Conservation (phyloP, 2,113 vertebrate genomes). For the Microcebus tavaratra region DNA sequence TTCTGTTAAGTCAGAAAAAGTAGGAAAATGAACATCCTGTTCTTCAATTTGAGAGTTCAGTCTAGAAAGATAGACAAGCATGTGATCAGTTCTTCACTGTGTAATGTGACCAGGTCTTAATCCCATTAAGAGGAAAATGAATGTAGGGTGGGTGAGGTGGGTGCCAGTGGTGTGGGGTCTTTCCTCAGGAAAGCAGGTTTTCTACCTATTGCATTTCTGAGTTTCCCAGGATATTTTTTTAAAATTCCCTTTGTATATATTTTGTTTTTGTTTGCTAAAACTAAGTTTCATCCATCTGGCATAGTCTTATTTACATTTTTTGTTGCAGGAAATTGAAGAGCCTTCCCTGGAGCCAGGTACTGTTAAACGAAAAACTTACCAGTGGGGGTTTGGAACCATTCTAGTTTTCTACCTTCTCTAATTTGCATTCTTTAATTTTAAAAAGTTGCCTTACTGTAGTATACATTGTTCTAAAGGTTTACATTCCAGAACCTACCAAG, state of each 20-base stretch:
- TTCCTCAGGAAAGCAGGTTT: neutral
- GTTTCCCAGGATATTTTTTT: neutral
- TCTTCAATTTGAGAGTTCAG: neutral
- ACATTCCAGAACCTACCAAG: conserved; percentile 82
- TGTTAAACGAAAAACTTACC: conserved; percentile 83
- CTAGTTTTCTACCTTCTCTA: conserved; percentile 80
- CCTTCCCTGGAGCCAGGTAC: conserved; percentile 93
- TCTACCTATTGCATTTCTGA: neutral
- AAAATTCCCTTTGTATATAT: neutral
- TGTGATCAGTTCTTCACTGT: neutral
- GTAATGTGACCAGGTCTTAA: neutral
- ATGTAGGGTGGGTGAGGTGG: neutral
- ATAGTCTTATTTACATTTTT: conserved; percentile 54
- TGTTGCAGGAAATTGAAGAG: conserved; percentile 87
- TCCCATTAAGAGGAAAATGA: neutral
- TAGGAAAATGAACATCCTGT: neutral
- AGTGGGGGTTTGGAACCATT: conserved; percentile 66
- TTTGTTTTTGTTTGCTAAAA: no score
- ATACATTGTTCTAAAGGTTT: conserved; percentile 80
- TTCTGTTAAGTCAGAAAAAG: no score
- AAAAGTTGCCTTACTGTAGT: conserved; percentile 72
- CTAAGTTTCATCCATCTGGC: neutral
- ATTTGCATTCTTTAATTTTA: conserved; percentile 82
- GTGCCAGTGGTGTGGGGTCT: neutral
- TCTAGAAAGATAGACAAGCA: neutral